These are phyloP conservation scores for Chaetops frenatus DNA, from an alignment of 2,113 vertebrate species.

Conservation along the genomic window DNA sequence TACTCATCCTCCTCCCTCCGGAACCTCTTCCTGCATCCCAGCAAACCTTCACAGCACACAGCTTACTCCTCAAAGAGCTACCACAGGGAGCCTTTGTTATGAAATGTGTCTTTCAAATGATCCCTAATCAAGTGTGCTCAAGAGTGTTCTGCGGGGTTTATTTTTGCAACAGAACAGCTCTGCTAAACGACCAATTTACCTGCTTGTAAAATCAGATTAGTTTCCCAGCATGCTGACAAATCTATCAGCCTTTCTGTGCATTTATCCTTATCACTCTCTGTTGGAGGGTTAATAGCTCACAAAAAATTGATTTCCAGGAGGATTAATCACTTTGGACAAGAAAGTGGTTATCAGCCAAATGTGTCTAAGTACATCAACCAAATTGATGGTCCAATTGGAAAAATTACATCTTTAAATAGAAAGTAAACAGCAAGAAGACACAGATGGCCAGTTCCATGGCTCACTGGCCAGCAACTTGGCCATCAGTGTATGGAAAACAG, in stretches of 20 bases:
- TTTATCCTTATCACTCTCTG: background rate
- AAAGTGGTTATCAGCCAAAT: background rate
- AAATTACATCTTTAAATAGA: background rate
- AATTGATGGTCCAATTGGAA: background rate
- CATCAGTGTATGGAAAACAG: background rate
- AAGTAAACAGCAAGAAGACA: background rate
- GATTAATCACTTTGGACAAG: background rate
- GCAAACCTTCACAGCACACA: background rate
- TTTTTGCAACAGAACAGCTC: background rate
- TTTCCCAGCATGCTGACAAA: background rate
- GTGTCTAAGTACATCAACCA: background rate
- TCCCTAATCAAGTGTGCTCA: background rate
- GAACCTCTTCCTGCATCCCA: background rate
- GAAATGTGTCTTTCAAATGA: background rate
- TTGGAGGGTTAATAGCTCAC: background rate
- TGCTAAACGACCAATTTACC: background rate
- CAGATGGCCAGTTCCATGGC: background rate
- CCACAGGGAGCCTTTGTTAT: background rate
- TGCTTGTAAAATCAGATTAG: background rate
- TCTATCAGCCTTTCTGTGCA: background rate
- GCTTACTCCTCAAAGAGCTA: background rate
- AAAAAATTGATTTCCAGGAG: background rate
- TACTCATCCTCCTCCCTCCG: background rate
- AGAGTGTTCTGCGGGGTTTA: accelerated
- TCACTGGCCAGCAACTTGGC: background rate